phyloP scores from a whole-genome alignment of 2,888 invertebrate species.

The Mactromeris polynyma region DNA sequence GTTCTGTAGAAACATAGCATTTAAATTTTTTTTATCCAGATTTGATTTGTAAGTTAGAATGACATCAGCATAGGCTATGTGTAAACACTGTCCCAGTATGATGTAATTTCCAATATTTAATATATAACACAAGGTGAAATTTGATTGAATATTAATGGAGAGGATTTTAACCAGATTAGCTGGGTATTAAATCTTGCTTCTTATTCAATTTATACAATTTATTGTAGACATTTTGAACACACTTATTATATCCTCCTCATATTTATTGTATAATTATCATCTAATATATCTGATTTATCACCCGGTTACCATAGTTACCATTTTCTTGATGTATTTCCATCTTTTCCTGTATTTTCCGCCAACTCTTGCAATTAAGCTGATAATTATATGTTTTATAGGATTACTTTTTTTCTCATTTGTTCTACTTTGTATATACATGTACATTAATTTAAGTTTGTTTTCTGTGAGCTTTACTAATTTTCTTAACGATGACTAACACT shows the following conservation, averaged over 20 bases:
- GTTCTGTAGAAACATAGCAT: too few species aligned
- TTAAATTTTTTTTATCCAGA: too few species aligned
- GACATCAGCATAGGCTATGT: too few species aligned
- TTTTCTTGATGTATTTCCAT: background rate
- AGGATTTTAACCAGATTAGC: too few species aligned
- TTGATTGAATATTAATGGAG: background rate
- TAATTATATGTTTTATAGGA: background rate
- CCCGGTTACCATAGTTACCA: background rate
- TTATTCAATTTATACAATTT: background rate
- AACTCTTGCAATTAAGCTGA: background rate
- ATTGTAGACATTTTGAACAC: background rate
- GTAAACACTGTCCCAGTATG: too few species aligned
- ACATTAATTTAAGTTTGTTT: background rate
- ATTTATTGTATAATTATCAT: background rate
- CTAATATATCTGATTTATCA: background rate
- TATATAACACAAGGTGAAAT: background rate
- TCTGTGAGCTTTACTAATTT: background rate
- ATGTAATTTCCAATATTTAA: too few species aligned
- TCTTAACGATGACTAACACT: background rate
- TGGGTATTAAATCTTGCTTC: background rate
- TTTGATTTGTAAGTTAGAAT: too few species aligned
- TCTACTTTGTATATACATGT: background rate
- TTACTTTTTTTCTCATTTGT: slow-evolving; percentile 1
- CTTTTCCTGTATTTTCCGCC: background rate
- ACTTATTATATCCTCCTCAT: background rate